A percentile compares a stretch with the other conserved stretches of the same genome.
These are phyloP conservation scores for Thymelicus lineola DNA, from an alignment of 2,888 invertebrate genomes.

Conservation along the genomic window DNA sequence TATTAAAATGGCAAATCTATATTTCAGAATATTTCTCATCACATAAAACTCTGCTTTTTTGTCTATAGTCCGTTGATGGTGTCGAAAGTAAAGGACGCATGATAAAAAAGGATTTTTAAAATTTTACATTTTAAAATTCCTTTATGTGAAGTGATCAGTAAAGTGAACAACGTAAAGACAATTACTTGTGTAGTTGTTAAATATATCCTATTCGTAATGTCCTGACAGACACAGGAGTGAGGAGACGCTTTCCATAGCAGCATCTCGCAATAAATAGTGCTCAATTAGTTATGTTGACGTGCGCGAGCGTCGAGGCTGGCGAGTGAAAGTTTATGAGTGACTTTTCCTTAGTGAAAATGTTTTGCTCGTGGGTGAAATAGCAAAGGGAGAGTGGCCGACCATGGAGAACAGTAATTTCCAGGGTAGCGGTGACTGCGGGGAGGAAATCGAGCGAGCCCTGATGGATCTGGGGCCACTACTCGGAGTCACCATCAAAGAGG, in stretches of 20 bases:
- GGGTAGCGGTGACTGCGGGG: conserved; percentile 72
- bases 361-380: conserved; percentile 53
- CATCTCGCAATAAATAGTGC: conserved; percentile 59
- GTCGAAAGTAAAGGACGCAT: conserved; percentile 61
- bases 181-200: background rate
- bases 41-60: conserved; percentile 49
- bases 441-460: conserved; percentile 79
- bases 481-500: conserved; percentile 80
- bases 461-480: conserved; percentile 78
- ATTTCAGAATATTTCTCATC: conserved; percentile 51
- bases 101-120: conserved; percentile 48
- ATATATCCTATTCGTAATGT: background rate
- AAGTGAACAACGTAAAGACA: background rate
- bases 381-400: conserved; percentile 47
- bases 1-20: conserved; percentile 61
- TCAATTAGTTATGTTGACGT: conserved; percentile 75
- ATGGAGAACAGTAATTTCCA: conserved; percentile 77
- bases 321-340: conserved; percentile 70
- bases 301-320: conserved; percentile 60
- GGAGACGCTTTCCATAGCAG: conserved; percentile 50
- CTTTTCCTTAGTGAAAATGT: conserved; percentile 61
- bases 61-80: conserved; percentile 58
- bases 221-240: conserved; percentile 13
- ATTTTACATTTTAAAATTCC: conserved; percentile 2
- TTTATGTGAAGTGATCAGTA: conserved; percentile 19